Evolutionary conservation across 2,113 vertebrate genomes (phyloP), one percentile per base, ranked within the genome.

Genomic region (Bombycilla garrulus): DNA sequence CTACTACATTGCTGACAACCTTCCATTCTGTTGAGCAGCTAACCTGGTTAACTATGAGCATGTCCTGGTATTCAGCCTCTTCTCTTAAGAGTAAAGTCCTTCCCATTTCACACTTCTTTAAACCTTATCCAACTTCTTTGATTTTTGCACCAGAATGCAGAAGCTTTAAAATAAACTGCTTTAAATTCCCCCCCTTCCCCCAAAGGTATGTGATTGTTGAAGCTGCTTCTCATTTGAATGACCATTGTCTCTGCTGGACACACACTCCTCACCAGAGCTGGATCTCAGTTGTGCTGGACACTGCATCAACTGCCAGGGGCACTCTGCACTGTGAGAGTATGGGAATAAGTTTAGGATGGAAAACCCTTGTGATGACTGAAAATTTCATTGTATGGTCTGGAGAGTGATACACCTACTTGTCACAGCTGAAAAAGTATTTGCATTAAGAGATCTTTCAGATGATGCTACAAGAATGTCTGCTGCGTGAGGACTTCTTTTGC

Each of bases 51-150:
- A 78, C 40, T 38, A 25, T 1, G 3, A 78, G 26, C 24, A 62
- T 18, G 42, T 31, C 16, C 57, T 14, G 9, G 28, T 64, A 81
- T 10, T n/a, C 25, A 56, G 26, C 4, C 45, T 87, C 14, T 92
- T 87, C 40, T 77, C 53, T 89, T 23, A 54, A 28, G 58, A 57
- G 51, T 24, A 38, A 71, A 65, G 10, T 65, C 15, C 50, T 80
- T 93, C 61, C 58, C 13, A 42, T 89, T 91, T 82, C 71, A 69
- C 20, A 66, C 42, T 91, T 90, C 66, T 95, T 91, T 77, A 82
- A 77, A 88, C 6, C 26, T 85, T 44, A 19, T 78, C 60, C 17
- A 79, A 22, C 28, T 81, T 53, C 86, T 90, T 86, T 72, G 53
- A 60, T 51, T 85, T 79, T 60, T 79, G 22, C 19, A 65, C 50